Conservation (phyloP, 2,797 vertebrate species). For the Sebastes minor region DNA sequence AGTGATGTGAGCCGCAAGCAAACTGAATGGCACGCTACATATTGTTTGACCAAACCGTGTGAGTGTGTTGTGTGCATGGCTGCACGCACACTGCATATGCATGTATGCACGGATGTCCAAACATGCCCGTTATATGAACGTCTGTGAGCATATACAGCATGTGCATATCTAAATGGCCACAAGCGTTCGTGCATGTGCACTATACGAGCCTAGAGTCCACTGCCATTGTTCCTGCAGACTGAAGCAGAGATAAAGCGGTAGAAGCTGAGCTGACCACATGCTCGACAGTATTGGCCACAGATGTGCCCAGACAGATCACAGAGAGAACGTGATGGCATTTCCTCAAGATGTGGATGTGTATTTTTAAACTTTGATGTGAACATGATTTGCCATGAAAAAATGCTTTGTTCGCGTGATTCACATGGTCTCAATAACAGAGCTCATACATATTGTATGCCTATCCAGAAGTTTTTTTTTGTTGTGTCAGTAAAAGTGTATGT, state of each 20-base stretch:
- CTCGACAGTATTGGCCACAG: slow-evolving; percentile 77
- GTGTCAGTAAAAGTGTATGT: slow-evolving; percentile 29
- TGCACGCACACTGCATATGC: not conserved
- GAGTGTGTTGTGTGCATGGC: not conserved
- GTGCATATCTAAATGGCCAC: slow-evolving; percentile 5
- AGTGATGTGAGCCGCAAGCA: not conserved
- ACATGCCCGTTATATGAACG: not conserved
- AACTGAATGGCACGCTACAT: not conserved
- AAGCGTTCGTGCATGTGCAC: not conserved
- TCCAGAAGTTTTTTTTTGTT: slow-evolving; percentile 29
- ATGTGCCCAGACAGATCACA: slow-evolving; percentile 82
- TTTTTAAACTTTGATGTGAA: slow-evolving; percentile 90
- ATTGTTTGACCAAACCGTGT: not conserved
- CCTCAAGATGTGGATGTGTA: slow-evolving; percentile 88
- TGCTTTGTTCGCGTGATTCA: slow-evolving; percentile 90
- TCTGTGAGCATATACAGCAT: not conserved
- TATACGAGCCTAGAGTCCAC: slow-evolving; percentile 36
- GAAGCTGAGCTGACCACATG: slow-evolving; percentile 77
- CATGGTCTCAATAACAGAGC: slow-evolving; percentile 85
- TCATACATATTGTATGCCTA: slow-evolving; percentile 81
- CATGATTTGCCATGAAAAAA: slow-evolving; percentile 89
- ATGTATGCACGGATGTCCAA: not conserved
- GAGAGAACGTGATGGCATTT: slow-evolving; percentile 90
- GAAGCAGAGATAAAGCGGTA: slow-evolving; percentile 67
- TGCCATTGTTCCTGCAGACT: slow-evolving; percentile 56